Base-by-base conservation (phyloP, 2,113 vertebrate species). In the Saccopteryx bilineata region DNA sequence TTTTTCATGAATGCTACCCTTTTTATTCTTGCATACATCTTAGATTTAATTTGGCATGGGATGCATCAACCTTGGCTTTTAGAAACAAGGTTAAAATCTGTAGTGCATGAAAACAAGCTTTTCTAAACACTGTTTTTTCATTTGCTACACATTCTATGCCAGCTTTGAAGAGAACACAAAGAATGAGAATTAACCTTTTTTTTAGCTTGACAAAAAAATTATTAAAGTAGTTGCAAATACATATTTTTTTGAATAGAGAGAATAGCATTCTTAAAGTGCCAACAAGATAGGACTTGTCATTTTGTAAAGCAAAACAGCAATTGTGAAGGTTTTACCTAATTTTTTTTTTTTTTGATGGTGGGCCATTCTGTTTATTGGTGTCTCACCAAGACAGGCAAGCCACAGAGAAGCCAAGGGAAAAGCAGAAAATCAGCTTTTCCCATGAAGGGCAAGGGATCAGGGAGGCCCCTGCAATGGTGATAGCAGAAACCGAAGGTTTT, bases 1-100 rank as follows among this genome's bases (percentile, higher is more conserved):
- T 84, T 97, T 98, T 97, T 98, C 97, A 97, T 97, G 98, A 98
- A 98, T 98, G 93, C 97, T 98, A 93, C 97, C 96, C 97, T 97
- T 98, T 97, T 95, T 97, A 97, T 97, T 97, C 96, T 93, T 92
- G 97, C 97, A 82, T 85, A 96, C 97, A 93, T 97, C 98, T 98
- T 97, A 72, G 68, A 85, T 93, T 98, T 98, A 87, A 98, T 98
- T 97, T 98, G 98, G 97, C 97, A 93, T 93, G 96, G 98, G 98
- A 97, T 86, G 0, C 97, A 96, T 93, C 98, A 97, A 98, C 98
- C 98, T 98, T 98, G 98, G 97, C 97, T 98, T 96, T 87, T 83
- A 88, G 96, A 98, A 96, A 95, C 95, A 98, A 98, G 98, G 98
- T 98, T 87, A 96, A 97, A 98, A 87, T 89, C 96, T 94, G 95